Evolutionary conservation across 1,140 invertebrate species (phyloP).

Genomic region (Bombyx mandarina): DNA sequence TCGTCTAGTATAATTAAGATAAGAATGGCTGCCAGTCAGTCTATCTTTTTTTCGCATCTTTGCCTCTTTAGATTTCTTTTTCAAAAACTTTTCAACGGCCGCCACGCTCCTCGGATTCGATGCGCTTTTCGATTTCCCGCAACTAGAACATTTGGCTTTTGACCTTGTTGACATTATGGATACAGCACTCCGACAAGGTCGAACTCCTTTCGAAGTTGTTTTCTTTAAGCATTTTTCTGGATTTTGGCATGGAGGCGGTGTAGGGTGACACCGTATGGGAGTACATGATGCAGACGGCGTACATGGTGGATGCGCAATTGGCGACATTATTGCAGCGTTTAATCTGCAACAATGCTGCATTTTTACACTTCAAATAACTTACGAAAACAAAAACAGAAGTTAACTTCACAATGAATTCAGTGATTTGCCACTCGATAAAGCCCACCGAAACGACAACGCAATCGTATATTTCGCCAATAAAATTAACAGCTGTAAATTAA

Average conservation of each 20-base stretch:
- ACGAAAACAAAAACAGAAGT: constrained; percentile 22
- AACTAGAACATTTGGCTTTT: constrained; percentile 33
- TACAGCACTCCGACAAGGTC: constrained; percentile 47
- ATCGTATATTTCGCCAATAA: too few relatives aligned
- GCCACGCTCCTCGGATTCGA: constrained; percentile 30
- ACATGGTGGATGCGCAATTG: constrained; percentile 46
- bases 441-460: neutral
- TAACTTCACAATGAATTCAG: constrained; percentile 20
- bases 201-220: constrained; percentile 39
- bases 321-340: constrained; percentile 39
- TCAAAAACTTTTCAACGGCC: constrained; percentile 38
- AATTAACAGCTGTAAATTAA: neutral
- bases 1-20: constrained; percentile 31
- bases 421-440: constrained; percentile 18
- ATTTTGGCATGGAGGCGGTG: constrained; percentile 42
- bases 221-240: constrained; percentile 51
- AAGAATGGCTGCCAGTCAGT: constrained; percentile 33
- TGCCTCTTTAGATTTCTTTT: constrained; percentile 38
- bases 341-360: constrained; percentile 32
- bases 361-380: constrained; percentile 1
- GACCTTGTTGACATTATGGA: constrained; percentile 52
- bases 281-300: constrained; percentile 45
- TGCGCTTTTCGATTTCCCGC: constrained; percentile 31
- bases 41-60: constrained; percentile 42
- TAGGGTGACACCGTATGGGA: constrained; percentile 49